Conservation (phyloP, 1,140 invertebrate species). For the Piezodorus guildinii region DNA sequence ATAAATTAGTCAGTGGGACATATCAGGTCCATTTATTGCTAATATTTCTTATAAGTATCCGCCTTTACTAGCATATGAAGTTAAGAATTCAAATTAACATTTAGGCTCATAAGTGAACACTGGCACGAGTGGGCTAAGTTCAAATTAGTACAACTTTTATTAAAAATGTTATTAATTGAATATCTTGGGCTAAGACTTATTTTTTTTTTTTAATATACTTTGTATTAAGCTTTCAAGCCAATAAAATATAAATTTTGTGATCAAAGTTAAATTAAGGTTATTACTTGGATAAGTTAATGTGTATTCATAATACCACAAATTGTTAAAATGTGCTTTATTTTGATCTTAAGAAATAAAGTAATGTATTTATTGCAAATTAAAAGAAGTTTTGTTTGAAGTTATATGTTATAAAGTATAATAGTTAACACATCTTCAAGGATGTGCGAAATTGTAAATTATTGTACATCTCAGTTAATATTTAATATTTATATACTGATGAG, state of each 20-base stretch:
- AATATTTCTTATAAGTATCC: conserved; percentile 15
- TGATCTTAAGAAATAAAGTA: conserved; percentile 14
- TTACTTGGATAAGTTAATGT: conserved; percentile 14
- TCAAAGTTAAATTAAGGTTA: conserved; percentile 19
- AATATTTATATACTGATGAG: conserved; percentile 20
- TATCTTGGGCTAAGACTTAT: conserved; percentile 20
- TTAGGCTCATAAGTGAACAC: neutral
- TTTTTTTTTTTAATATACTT: neutral
- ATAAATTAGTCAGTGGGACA: conserved; percentile 8
- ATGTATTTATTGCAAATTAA: conserved; percentile 10
- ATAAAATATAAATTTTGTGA: conserved; percentile 21
- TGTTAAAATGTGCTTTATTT: conserved; percentile 23
- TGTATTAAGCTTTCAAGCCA: conserved; percentile 11
- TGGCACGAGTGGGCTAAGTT: conserved; percentile 1
- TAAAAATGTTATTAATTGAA: conserved; percentile 18
- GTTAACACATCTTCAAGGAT: neutral
- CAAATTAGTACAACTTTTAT: conserved; percentile 13
- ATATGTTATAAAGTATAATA: conserved; percentile 10
- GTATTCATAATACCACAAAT: conserved; percentile 20
- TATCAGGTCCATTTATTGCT: conserved; percentile 7
- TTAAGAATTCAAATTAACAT: conserved; percentile 8
- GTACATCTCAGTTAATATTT: conserved; percentile 20
- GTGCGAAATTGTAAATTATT: conserved; percentile 21
- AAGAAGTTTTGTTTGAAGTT: conserved; percentile 5
- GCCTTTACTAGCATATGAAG: conserved; percentile 2